Evolutionary conservation across 2,888 invertebrate species (phyloP).

Genomic region (Sericinus montela): DNA sequence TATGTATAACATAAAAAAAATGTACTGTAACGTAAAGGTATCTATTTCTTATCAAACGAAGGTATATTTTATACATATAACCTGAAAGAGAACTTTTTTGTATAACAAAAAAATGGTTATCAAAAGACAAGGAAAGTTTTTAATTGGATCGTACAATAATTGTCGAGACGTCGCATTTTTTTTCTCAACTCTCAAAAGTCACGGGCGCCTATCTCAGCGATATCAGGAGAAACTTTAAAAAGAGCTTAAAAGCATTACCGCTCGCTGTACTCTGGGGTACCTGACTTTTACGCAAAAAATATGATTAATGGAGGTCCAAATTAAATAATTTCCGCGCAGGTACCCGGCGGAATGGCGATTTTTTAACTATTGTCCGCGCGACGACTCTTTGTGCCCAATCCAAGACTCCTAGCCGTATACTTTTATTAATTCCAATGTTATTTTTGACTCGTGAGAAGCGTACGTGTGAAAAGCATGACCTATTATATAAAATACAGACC

Average conservation of each 20-base stretch:
- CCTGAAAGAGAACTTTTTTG: too few relatives aligned
- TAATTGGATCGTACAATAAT: constrained; percentile 1
- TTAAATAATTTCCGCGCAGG: constrained; percentile 67
- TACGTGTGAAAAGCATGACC: background rate
- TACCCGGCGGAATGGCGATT: constrained; percentile 49
- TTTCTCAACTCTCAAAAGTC: background rate
- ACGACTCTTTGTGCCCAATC: constrained; percentile 25
- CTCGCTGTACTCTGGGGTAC: constrained; percentile 45
- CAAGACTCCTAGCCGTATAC: constrained; percentile 23
- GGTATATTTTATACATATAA: too few relatives aligned
- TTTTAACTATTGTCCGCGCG: constrained; percentile 45
- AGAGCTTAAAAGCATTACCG: constrained; percentile 59
- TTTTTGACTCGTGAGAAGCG: constrained; percentile 18
- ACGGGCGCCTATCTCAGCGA: constrained; percentile 25
- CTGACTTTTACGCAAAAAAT: constrained; percentile 61
- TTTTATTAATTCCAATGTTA: constrained; percentile 25
- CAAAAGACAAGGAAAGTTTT: background rate
- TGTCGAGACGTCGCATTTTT: background rate
- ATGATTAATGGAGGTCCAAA: constrained; percentile 73
- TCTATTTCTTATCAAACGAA: too few relatives aligned
- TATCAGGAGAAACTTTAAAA: constrained; percentile 35
- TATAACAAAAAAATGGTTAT: too few relatives aligned
- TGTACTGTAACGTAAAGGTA: too few relatives aligned
- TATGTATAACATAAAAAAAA: too few relatives aligned
- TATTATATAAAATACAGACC: background rate